Conservation (phyloP, 2,888 invertebrate genomes). For the Cotesia congregata region DNA sequence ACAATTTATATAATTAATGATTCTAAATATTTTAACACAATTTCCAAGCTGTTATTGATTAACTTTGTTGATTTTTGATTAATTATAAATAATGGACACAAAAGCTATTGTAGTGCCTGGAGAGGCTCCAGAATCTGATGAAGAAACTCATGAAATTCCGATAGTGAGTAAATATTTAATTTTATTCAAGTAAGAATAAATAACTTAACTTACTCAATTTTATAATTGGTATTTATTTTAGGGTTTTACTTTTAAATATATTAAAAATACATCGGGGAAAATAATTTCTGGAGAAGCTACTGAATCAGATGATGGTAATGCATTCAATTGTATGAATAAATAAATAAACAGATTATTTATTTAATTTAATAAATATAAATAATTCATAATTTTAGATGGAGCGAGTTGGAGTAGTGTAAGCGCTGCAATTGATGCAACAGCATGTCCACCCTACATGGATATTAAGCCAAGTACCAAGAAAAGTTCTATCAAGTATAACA, state of each 20-base stretch:
- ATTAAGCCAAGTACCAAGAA: constrained; percentile 59
- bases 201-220: constrained; percentile 18
- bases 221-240: constrained; percentile 50
- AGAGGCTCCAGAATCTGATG: constrained; percentile 68
- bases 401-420: constrained; percentile 63
- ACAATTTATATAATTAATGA: too few relatives aligned
- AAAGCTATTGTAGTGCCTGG: constrained; percentile 66
- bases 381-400: constrained; percentile 53
- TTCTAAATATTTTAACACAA: too few relatives aligned
- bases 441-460: constrained; percentile 61
- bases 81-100: constrained; percentile 57
- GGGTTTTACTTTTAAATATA: constrained; percentile 56
- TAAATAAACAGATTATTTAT: background rate
- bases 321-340: constrained; percentile 30
- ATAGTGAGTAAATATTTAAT: constrained; percentile 53
- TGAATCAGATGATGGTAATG: constrained; percentile 66
- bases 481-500: constrained; percentile 65
- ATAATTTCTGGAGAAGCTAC: constrained; percentile 67
- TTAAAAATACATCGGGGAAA: constrained; percentile 61
- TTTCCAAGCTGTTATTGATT: background rate
- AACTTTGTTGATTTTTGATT: background rate
- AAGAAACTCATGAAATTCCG: constrained; percentile 59
- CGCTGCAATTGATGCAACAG: constrained; percentile 61
- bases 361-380: constrained; percentile 16
- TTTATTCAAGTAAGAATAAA: constrained; percentile 1